phyloP scores from a whole-genome alignment of 2,113 vertebrate genomes.

The Ranitomeya imitator region DNA sequence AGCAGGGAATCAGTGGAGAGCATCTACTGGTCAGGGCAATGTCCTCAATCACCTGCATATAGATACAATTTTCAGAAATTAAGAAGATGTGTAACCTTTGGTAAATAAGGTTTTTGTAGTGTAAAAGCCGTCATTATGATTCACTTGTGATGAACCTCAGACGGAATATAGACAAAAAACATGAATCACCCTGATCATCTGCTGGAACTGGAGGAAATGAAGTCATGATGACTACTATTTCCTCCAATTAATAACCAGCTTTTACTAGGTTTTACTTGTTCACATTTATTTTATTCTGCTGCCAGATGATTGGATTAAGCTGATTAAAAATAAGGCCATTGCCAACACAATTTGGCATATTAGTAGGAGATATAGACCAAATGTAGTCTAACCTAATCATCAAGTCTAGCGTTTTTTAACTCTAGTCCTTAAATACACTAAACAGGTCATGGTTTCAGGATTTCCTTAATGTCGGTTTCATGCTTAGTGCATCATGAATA shows the following conservation, averaged over 20 bases:
- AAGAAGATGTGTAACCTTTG: background rate
- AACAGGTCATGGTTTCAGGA: background rate
- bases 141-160: background rate
- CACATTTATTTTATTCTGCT: background rate
- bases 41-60: background rate
- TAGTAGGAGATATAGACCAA: background rate
- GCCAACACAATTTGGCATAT: background rate
- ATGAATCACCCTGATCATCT: background rate
- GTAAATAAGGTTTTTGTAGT: background rate
- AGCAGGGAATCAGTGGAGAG: background rate
- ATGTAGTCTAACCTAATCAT: background rate
- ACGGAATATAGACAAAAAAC: background rate
- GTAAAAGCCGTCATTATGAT: background rate
- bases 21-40: background rate
- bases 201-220: slow-evolving; percentile 12
- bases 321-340: background rate
- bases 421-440: background rate
- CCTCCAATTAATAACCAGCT: background rate
- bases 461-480: background rate
- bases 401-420: background rate
- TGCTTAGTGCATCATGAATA: background rate
- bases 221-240: background rate
- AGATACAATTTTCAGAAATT: background rate
- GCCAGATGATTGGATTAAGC: background rate
- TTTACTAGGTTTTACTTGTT: background rate